Evolutionary conservation across 2,113 vertebrate genomes (phyloP), one percentile per base, ranked within the genome.

Genomic region (Anolis carolinensis): DNA sequence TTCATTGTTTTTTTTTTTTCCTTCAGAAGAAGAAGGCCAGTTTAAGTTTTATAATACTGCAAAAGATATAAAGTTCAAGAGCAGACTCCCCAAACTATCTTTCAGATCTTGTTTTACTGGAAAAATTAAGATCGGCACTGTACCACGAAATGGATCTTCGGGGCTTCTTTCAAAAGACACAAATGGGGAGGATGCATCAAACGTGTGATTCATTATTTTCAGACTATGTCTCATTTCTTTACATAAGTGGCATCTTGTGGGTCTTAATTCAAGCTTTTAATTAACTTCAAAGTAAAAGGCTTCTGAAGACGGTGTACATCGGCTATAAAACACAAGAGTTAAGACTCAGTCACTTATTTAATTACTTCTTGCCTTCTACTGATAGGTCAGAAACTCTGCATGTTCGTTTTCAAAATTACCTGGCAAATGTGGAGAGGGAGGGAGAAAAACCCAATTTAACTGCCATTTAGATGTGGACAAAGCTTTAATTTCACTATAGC

Each of bases 181-280:
- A 72, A 27, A 70, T 20, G 30, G 21, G 3, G n/a, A 52, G 21
- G 18, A 44, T 7, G 9, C 59, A 50, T 52, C 39, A 74, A 75
- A 75, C 30, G 27, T 52, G 39, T 86, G 78, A 74, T 81, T 86
- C 85, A 73, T 86, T 73, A 86, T 81, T 86, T 86, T 74, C 39
- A 80, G 9, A 74, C 14, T 1, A 25, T 65, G 70, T 52, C 78
- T 65, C n/a, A 74, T 81, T 86, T 34, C 70, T 81, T 74, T 25
- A 20, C n/a, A 7, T 55, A 65, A 80, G n/a, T 81, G 39, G 85
- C 78, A 86, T 67, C 85, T 86, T 52, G 70, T 86, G 59, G 85
- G 79, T 81, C 30, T 86, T 86, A 86, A 86, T 50, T 81, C 85
- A 86, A 34, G 32, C 85, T 81, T 81, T 86, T 86, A 81, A 86